Base-by-base conservation (phyloP, 2,888 invertebrate species). In the Formica aserva region DNA sequence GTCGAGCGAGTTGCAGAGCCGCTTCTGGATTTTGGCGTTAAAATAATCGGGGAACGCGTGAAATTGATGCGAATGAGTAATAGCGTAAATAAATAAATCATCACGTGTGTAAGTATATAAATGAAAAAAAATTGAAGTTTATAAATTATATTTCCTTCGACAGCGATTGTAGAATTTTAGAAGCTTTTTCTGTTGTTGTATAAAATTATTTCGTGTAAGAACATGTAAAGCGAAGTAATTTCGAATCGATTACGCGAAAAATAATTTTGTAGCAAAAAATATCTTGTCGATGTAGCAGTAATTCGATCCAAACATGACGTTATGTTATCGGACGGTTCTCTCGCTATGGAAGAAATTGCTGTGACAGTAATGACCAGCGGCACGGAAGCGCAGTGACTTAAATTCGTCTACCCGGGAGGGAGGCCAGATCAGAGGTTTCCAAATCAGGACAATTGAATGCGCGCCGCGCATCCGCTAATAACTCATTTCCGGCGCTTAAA, bases 361-460 rank as follows among this genome's bases (percentile, higher is more conserved):
- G 35, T 29, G 67, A 77, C 67, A 60, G 45, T 60, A 78, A 78
- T 71, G 71, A 71, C 11, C 78, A 45, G 60, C 71, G 60, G 81
- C 77, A 72, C 72, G 85, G 80, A 85, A 84, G 60, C 41, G 74
- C 74, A 9, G 45, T n/a, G 72, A 55, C 78, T 85, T 83, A 76
- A 90, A 88, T 86, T 88, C 78, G 85, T 89, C 38, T 45, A 84
- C 63, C 77, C 78, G 85, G 67, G 85, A 69, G 71, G 32, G 82
- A 82, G 84, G 22, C 45, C 81, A 80, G 88, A 86, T 90, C 87
- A 85, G 87, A 91, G 89, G 86, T 90, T 89, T 90, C 89, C 90
- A 91, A 91, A 91, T 91, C 90, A 91, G 91, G 87, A 90, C 90
- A 91, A 91, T 91, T 91, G 91, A 91, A 84, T 71, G 84, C 76